phyloP scores from a whole-genome alignment of 2,113 vertebrate genomes.

The Neotragus moschatus region DNA sequence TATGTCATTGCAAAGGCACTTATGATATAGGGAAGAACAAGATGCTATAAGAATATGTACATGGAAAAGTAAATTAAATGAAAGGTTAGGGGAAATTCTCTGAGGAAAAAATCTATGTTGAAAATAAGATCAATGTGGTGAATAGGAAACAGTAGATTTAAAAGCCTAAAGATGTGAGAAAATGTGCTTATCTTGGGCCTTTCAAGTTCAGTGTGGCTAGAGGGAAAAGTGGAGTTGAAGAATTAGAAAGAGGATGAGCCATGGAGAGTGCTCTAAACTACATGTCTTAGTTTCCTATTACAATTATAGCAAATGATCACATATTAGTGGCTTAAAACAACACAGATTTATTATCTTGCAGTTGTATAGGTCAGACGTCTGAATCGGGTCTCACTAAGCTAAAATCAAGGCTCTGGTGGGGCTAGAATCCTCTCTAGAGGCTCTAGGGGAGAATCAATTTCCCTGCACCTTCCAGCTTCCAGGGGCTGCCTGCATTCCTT shows the following conservation, averaged over 20 bases:
- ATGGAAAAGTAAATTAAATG: not conserved
- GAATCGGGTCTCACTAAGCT: not conserved
- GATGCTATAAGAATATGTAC: not conserved
- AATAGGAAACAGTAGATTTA: not conserved
- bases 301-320: not conserved
- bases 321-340: not conserved
- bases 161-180: not conserved
- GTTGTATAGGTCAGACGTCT: not conserved
- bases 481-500: not conserved
- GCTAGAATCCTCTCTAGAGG: not conserved
- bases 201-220: not conserved
- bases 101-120: not conserved
- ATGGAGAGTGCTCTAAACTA: not conserved
- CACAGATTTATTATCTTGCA: not conserved
- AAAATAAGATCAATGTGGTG: not conserved
- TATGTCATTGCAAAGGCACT: not conserved
- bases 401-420: not conserved
- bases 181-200: not conserved
- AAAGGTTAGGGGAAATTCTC: not conserved
- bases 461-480: not conserved
- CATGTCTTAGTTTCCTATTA: not conserved
- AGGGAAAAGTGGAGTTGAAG: not conserved
- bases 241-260: not conserved
- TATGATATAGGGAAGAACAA: not conserved
- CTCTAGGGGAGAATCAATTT: not conserved